Evolutionary conservation across 1,140 invertebrate species (phyloP), one percentile per base, ranked within the genome.

Genomic region (Neodiprion lecontei): DNA sequence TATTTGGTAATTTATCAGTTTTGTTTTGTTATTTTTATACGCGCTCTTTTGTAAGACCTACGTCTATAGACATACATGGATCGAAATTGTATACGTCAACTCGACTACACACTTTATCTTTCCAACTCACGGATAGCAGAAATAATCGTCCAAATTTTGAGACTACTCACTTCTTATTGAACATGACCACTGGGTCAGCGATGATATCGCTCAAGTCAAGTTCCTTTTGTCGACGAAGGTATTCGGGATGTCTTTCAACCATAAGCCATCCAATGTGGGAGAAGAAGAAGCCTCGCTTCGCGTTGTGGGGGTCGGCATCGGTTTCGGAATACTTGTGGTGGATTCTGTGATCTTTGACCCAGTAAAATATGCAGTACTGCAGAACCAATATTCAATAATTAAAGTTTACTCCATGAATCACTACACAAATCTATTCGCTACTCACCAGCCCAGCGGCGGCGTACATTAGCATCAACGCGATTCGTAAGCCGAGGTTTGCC

Each of bases 371-470:
- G 21, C 81, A 82, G 72, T 83, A 83, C 83, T 86, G 68, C 17
- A 17, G 10, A 72, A 65, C 9, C 49, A 12, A n/a, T 61, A 12
- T n/a, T 11, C n/a, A 14, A n/a, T 2, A 14, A 61, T 61, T n/a
- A 61, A 9, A n/a, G 53, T 14, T 61, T 3, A 61, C 4, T 9
- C 11, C 11, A 9, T 61, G 9, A 3, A 1, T 3, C 0, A 61
- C 11, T 3, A 3, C n/a, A 61, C 3, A 14, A 11, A 5, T 14
- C 11, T 3, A 9, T 28, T 28, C 11, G n/a, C 11, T 5, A 61
- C 53, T 82, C 88, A 95, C 94, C 91, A 96, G 93, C 76, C 95
- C 93, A 72, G 95, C 91, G 7, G 93, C 83, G 11, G 91, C 92
- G 78, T 94, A 94, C 76, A 91, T 91, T 8, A 93, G 50, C 70